A percentile compares a stretch with the other conserved stretches of the same genome.
phyloP scores from a whole-genome alignment of 2,113 vertebrate genomes.

The Agelaius tricolor region DNA sequence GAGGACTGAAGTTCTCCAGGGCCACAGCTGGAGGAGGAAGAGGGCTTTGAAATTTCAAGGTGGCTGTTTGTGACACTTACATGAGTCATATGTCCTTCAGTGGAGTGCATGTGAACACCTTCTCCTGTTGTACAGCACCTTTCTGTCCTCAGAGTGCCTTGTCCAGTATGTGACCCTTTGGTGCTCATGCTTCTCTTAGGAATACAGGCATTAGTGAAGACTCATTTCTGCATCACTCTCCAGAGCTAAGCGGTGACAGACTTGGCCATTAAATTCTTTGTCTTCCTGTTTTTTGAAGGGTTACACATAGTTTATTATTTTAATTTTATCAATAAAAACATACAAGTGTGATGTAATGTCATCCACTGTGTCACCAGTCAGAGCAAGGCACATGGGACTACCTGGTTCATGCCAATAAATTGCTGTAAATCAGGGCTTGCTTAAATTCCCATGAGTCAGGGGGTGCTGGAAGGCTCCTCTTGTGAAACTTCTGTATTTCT shows the following conservation, averaged over 20 bases:
- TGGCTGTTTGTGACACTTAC: background rate
- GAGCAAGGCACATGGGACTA: background rate
- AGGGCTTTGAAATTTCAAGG: background rate
- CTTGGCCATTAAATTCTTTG: background rate
- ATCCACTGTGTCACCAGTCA: background rate
- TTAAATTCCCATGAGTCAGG: background rate
- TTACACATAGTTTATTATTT: background rate
- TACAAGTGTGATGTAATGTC: background rate
- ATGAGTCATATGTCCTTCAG: background rate
- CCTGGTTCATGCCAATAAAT: background rate
- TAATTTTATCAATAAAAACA: background rate
- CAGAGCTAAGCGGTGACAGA: background rate
- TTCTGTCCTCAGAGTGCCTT: background rate
- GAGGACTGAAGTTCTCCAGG: background rate
- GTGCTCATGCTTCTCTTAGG: background rate
- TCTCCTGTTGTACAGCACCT: background rate
- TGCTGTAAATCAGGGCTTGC: background rate
- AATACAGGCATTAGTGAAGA: background rate
- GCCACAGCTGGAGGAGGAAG: background rate
- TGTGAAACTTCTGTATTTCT: background rate
- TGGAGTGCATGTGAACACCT: background rate
- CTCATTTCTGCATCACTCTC: background rate
- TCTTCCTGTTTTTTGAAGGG: background rate
- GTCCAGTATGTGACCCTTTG: background rate
- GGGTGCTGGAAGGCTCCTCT: background rate